A percentile compares a stretch with the other conserved stretches of the same genome.
Evolutionary conservation across 2,888 invertebrate species (phyloP).

Genomic region (Koerneria pararmatus): DNA sequence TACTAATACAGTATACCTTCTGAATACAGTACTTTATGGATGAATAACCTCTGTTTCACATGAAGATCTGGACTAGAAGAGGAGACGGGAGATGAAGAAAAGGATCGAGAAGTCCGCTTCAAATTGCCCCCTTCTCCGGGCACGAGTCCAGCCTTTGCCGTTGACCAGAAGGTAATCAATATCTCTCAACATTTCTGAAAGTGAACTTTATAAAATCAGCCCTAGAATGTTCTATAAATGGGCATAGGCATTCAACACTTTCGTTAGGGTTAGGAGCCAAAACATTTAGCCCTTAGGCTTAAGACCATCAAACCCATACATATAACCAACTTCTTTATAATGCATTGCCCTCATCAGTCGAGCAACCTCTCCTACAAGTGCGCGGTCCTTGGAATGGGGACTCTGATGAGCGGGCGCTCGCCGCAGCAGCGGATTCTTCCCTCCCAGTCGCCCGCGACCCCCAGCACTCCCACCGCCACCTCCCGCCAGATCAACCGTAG

Average conservation of each 20-base stretch:
- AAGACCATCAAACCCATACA: not conserved
- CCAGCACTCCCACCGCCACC: constrained; percentile 11
- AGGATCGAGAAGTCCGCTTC: constrained; percentile 26
- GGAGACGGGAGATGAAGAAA: constrained; percentile 1
- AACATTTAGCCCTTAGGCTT: too few species aligned
- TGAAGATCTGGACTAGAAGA: constrained; percentile 18
- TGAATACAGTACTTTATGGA: too few species aligned
- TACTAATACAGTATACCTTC: too few species aligned
- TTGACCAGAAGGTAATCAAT: too few species aligned
- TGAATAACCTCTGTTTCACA: too few species aligned
- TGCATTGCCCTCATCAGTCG: not conserved
- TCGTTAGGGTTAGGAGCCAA: too few species aligned
- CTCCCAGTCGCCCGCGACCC: constrained; percentile 1
- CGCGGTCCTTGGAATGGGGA: constrained; percentile 39
- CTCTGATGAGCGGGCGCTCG: constrained; percentile 36
- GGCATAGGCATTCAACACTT: too few species aligned
- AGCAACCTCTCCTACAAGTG: constrained; percentile 40
- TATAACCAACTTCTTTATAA: not conserved
- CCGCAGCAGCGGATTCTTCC: constrained; percentile 28
- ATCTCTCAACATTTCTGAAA: too few species aligned
- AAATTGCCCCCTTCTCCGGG: constrained; percentile 31
- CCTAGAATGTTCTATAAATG: too few species aligned
- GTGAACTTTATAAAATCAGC: too few species aligned
- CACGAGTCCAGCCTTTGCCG: too few species aligned
- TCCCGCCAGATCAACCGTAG: not conserved